A percentile compares a stretch with the other conserved stretches of the same genome.
Evolutionary conservation across 2,113 vertebrate species (phyloP).

Genomic region (Gracilinanus agilis): DNA sequence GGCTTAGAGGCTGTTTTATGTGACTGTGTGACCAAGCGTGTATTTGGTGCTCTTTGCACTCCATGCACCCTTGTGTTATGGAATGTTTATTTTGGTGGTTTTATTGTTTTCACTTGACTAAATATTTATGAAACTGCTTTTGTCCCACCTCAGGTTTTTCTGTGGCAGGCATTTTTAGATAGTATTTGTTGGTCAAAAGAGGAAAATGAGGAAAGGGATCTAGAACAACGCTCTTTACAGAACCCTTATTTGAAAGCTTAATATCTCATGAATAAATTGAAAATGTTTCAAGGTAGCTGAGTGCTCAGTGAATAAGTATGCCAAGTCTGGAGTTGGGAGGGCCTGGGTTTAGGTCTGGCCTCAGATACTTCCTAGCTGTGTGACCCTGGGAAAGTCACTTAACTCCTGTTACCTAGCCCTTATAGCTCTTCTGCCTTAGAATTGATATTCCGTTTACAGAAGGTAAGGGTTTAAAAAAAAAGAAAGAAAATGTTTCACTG

Average conservation of each 20-base stretch:
- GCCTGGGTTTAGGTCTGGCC: no score
- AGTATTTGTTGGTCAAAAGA: constrained; percentile 23
- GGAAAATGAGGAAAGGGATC: constrained; percentile 27
- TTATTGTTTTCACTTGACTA: constrained; percentile 32
- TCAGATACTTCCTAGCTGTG: no score
- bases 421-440: no score
- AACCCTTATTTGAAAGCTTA: not conserved
- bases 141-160: not conserved
- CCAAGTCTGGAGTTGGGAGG: no score
- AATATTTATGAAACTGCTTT: not conserved
- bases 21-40: constrained; percentile 69
- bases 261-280: not conserved
- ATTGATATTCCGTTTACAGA: no score
- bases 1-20: constrained; percentile 48
- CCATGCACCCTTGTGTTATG: constrained; percentile 64
- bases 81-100: constrained; percentile 57
- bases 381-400: no score
- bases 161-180: constrained; percentile 19
- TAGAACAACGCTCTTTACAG: constrained; percentile 11
- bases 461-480: no score
- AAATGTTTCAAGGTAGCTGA: not conserved
- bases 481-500: constrained; percentile 32
- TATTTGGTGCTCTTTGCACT: constrained; percentile 64
- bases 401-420: no score
- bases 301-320: no score